Conservation (phyloP, 2,888 invertebrate species). For the Megamerina dolium region DNA sequence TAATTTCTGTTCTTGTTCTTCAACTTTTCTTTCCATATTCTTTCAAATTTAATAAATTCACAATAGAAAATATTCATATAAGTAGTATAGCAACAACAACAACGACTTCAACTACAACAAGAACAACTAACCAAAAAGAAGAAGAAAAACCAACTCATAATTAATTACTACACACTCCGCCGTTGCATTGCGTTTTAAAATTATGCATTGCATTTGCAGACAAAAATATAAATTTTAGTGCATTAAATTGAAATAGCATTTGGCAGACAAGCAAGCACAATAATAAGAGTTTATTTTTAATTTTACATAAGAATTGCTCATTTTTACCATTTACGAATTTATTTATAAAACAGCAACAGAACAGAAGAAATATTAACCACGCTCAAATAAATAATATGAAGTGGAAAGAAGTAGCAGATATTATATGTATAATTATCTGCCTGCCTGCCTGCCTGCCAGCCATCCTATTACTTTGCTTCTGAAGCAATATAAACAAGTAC, state of each 20-base stretch:
- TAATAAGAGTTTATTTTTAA: background rate
- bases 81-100: slow-evolving; percentile 2
- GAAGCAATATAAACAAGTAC: no score
- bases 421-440: no score
- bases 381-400: background rate
- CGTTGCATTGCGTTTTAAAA: background rate
- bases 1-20: no score
- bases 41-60: no score
- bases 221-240: no score
- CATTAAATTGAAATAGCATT: background rate
- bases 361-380: background rate
- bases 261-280: background rate
- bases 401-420: background rate
- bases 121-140: background rate
- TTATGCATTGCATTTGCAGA: background rate
- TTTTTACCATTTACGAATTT: background rate
- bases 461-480: no score
- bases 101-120: background rate
- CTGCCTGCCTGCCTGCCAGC: no score
- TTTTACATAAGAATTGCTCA: background rate
- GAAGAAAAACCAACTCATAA: background rate
- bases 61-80: no score
- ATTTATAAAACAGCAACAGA: background rate
- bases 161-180: background rate
- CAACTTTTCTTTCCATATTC: no score